A percentile compares a stretch with the other conserved stretches of the same genome.
These are phyloP conservation scores for Darevskia nairensis DNA, from an alignment of 2,797 vertebrate genomes.

Conservation along the genomic window DNA sequence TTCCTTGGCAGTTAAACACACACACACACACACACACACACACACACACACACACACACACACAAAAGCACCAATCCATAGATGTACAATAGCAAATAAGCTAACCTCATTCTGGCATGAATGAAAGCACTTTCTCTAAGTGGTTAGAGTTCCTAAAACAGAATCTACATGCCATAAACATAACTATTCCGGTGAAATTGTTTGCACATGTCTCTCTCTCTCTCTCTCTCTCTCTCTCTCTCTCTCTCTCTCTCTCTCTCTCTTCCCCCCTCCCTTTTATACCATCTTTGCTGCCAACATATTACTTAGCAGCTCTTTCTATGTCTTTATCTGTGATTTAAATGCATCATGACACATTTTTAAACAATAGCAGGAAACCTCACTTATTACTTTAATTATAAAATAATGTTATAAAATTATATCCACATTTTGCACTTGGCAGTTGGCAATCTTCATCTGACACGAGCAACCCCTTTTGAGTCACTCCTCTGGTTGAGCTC, in stretches of 20 bases:
- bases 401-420: slow-evolving; percentile 87
- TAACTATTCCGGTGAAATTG: slow-evolving; percentile 82
- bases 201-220: slow-evolving; percentile 81
- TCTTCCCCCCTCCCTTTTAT: slow-evolving; percentile 43
- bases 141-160: slow-evolving; percentile 81
- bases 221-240: neutral
- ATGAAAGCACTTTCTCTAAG: slow-evolving; percentile 81
- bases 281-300: slow-evolving; percentile 76
- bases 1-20: slow-evolving; percentile 67
- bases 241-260: no score
- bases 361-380: slow-evolving; percentile 87
- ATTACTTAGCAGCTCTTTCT: slow-evolving; percentile 73
- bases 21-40: neutral
- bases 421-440: slow-evolving; percentile 84
- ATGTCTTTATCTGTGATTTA: slow-evolving; percentile 80
- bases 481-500: slow-evolving; percentile 60
- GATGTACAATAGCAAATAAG: slow-evolving; percentile 79
- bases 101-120: slow-evolving; percentile 82
- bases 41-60: neutral
- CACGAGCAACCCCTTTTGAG: slow-evolving; percentile 75
- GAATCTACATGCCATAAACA: slow-evolving; percentile 81
- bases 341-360: slow-evolving; percentile 83
- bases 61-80: slow-evolving; percentile 65
- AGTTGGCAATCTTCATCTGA: slow-evolving; percentile 73
- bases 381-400: slow-evolving; percentile 86